Evolutionary conservation across 2,888 invertebrate genomes (phyloP).

Genomic region (Dinocampus coccinellae): DNA sequence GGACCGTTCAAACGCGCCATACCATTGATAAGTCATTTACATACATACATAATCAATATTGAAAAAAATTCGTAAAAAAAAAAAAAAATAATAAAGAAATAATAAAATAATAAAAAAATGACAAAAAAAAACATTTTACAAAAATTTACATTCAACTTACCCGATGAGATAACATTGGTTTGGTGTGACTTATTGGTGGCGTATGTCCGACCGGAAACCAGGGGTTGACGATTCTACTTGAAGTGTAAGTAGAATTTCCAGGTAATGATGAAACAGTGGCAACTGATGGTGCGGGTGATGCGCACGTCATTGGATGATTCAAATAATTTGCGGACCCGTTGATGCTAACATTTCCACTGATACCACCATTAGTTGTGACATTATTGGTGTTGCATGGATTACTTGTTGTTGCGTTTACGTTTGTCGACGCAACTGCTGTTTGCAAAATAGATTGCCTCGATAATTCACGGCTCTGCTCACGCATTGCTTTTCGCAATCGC

Average conservation of each 20-base stretch:
- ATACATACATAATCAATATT: not conserved
- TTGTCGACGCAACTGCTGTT: slow-evolving; percentile 54
- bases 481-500: slow-evolving; percentile 74
- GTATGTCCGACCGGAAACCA: slow-evolving; percentile 60
- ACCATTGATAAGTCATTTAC: not conserved
- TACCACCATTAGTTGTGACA: slow-evolving; percentile 8
- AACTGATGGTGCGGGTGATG: slow-evolving; percentile 33
- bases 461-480: slow-evolving; percentile 68
- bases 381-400: not conserved
- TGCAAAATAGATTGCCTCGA: slow-evolving; percentile 64
- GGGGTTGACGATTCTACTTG: slow-evolving; percentile 57
- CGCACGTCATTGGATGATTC: slow-evolving; percentile 47
- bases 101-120: not conserved
- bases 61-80: not conserved
- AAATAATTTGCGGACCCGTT: slow-evolving; percentile 43
- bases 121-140: not conserved
- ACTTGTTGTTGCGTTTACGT: slow-evolving; percentile 36
- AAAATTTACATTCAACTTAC: slow-evolving; percentile 43
- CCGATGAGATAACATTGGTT: slow-evolving; percentile 59
- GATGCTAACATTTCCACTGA: slow-evolving; percentile 32
- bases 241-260: slow-evolving; percentile 42
- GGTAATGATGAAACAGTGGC: slow-evolving; percentile 43
- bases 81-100: not conserved
- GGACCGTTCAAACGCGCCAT: slow-evolving; percentile 37
- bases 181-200: slow-evolving; percentile 54